Percentiles rank a stretch among this genome's conserved stretches.
Evolutionary conservation across 2,888 invertebrate genomes (phyloP).

Genomic region (Thymelicus lineola): DNA sequence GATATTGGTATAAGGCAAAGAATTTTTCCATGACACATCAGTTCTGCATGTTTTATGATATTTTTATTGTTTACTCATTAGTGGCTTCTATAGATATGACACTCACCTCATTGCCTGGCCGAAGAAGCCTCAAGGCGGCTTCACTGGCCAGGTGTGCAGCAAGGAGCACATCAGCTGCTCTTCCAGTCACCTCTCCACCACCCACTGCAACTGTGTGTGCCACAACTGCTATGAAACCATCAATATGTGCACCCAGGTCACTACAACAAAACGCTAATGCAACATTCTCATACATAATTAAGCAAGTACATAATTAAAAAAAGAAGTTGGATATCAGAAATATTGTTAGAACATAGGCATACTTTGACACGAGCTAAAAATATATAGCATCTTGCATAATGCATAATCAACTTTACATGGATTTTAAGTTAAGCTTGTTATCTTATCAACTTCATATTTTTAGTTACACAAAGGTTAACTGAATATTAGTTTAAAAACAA

Average conservation of each 20-base stretch:
- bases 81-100: neutral
- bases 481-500: neutral
- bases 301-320: neutral
- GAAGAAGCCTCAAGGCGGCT: conserved; percentile 96
- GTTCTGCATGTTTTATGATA: too few relatives aligned
- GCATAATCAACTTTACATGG: too few relatives aligned
- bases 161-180: conserved; percentile 96
- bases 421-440: too few relatives aligned
- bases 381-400: too few relatives aligned
- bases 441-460: too few relatives aligned
- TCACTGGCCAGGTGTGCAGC: conserved; percentile 98
- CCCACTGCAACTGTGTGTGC: conserved; percentile 98
- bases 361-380: too few relatives aligned
- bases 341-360: too few relatives aligned
- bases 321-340: too few relatives aligned
- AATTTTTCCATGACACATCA: too few relatives aligned
- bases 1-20: too few relatives aligned
- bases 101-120: conserved; percentile 94
- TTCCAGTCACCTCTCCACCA: conserved; percentile 91
- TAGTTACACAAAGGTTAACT: too few relatives aligned
- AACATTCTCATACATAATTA: conserved; percentile 14
- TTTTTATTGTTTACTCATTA: too few relatives aligned
- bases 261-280: conserved; percentile 75
- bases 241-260: conserved; percentile 99
- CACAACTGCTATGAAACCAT: conserved; percentile 99